These are phyloP conservation scores for Eurytoma adleriae DNA, from an alignment of 2,888 invertebrate genomes.

Conservation along the genomic window DNA sequence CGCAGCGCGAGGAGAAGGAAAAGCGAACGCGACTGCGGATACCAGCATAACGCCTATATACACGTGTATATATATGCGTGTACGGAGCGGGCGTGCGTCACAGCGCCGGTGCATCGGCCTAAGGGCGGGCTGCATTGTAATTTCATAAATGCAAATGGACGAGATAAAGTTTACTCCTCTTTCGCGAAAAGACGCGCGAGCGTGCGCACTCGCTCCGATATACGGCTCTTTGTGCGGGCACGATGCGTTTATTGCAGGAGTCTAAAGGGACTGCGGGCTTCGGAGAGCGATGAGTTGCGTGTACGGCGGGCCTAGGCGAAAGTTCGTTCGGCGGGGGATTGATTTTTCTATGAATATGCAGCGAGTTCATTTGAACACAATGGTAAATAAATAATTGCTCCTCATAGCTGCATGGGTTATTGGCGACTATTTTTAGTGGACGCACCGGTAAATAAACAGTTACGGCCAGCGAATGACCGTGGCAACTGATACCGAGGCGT, in stretches of 20 bases:
- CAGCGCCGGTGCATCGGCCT: slow-evolving; percentile 20
- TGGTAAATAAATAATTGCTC: slow-evolving; percentile 7
- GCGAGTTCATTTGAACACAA: slow-evolving; percentile 13
- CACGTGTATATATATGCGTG: not conserved
- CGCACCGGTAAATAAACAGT: too few relatives aligned
- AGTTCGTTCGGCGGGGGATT: not conserved
- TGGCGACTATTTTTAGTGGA: too few relatives aligned
- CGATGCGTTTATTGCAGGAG: too few relatives aligned
- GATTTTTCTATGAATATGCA: not conserved
- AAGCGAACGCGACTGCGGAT: not conserved
- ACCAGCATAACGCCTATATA: not conserved
- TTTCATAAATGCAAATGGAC: slow-evolving; percentile 39
- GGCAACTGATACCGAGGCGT: too few relatives aligned
- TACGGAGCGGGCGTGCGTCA: slow-evolving; percentile 25
- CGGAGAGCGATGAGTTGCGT: too few relatives aligned
- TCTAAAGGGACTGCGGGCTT: too few relatives aligned
- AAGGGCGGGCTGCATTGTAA: slow-evolving; percentile 23
- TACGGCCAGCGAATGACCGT: too few relatives aligned
- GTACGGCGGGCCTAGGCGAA: too few relatives aligned
- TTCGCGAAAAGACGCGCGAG: not conserved
- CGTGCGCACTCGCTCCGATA: too few relatives aligned
- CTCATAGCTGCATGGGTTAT: not conserved
- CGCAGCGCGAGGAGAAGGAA: not conserved
- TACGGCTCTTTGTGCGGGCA: too few relatives aligned
- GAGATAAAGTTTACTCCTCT: not conserved